These are phyloP conservation scores for Haliaeetus leucogaster DNA, from an alignment of 2,113 vertebrate species.

Conservation along the genomic window DNA sequence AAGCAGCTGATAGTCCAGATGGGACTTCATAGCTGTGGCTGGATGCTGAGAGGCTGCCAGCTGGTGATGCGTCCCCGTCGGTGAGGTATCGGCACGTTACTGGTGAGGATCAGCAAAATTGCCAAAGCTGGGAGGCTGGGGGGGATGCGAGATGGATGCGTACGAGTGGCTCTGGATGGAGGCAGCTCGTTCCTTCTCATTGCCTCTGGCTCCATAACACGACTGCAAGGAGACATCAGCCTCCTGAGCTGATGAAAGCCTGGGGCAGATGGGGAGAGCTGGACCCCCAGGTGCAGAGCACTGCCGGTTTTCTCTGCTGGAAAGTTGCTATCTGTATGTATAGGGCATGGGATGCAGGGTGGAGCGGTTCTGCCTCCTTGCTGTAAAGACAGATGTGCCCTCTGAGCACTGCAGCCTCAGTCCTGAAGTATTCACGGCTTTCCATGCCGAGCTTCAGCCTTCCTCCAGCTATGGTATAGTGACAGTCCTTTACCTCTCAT, in stretches of 20 bases:
- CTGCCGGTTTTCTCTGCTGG: background rate
- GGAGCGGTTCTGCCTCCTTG: rapidly evolving
- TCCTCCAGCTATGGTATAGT: background rate
- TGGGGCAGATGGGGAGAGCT: background rate
- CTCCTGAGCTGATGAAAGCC: background rate
- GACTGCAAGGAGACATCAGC: background rate
- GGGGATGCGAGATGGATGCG: background rate
- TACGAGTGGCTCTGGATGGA: background rate
- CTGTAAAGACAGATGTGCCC: background rate
- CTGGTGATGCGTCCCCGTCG: background rate
- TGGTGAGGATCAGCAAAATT: background rate
- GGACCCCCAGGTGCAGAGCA: background rate
- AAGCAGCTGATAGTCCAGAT: constrained; percentile 25
- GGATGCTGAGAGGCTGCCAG: constrained; percentile 14
- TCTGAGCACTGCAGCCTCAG: background rate
- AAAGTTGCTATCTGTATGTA: background rate
- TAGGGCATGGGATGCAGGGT: background rate
- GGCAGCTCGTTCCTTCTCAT: background rate
- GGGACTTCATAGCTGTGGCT: background rate
- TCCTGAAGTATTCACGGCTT: background rate
- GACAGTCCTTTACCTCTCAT: background rate
- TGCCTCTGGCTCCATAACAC: background rate
- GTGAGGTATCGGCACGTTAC: background rate
- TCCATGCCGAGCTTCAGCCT: background rate
- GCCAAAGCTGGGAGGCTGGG: background rate